Evolutionary conservation across 2,888 invertebrate genomes (phyloP).

Genomic region (Xestia c-nigrum): DNA sequence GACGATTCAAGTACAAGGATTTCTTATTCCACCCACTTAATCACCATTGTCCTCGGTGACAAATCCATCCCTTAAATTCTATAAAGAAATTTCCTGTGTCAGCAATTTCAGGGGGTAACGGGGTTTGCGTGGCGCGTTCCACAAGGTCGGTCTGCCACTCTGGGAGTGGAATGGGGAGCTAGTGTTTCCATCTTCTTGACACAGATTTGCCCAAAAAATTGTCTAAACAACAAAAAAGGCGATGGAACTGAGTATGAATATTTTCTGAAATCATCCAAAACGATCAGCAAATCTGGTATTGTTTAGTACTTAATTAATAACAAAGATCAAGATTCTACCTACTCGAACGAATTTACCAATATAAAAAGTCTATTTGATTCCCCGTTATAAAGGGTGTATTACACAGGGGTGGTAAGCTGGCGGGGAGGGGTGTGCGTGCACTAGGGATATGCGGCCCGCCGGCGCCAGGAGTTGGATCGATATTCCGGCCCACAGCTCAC

Average conservation of each 20-base stretch:
- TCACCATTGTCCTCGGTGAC: slow-evolving; percentile 42
- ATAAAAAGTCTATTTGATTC: slow-evolving; percentile 63
- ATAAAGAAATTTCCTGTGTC: slow-evolving; percentile 64
- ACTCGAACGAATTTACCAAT: slow-evolving; percentile 19
- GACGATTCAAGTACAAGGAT: slow-evolving; percentile 39
- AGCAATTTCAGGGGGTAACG: slow-evolving; percentile 65
- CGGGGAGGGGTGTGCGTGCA: slow-evolving; percentile 87
- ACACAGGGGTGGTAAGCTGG: slow-evolving; percentile 77
- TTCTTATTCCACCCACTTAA: slow-evolving; percentile 36
- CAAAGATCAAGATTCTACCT: slow-evolving; percentile 16
- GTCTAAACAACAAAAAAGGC: background rate
- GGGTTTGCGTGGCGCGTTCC: slow-evolving; percentile 69
- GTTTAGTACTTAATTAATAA: background rate
- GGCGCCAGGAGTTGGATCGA: slow-evolving; percentile 89
- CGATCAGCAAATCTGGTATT: background rate
- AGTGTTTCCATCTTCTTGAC: slow-evolving; percentile 64
- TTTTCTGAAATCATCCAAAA: background rate
- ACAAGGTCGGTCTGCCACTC: slow-evolving; percentile 71
- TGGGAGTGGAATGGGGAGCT: slow-evolving; percentile 59
- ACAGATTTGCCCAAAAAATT: slow-evolving; percentile 53
- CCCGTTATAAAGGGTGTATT: slow-evolving; percentile 74
- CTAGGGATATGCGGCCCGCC: slow-evolving; percentile 88
- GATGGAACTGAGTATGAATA: background rate
- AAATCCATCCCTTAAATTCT: slow-evolving; percentile 60
- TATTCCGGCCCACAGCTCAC: slow-evolving; percentile 83